Evolutionary conservation across 2,797 vertebrate species (phyloP).

Genomic region (Coregonus sp.): DNA sequence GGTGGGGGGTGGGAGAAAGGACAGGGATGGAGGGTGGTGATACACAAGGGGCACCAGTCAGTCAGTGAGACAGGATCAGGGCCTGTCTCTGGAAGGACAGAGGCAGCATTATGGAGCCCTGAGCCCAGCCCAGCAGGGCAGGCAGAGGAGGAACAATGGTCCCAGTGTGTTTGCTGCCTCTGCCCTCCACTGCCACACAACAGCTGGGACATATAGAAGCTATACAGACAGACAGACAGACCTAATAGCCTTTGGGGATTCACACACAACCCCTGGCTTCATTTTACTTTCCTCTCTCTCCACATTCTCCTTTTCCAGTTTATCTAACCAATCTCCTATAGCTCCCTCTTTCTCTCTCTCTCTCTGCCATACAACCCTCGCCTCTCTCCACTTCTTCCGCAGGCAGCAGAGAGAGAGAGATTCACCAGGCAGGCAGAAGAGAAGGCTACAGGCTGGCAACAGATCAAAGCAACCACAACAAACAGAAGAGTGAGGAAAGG

Average conservation of each 20-base stretch:
- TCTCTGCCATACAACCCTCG: not conserved
- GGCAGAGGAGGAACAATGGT: conserved; percentile 74
- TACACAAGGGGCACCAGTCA: conserved; percentile 65
- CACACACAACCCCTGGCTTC: conserved; percentile 25
- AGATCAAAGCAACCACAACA: conserved; percentile 69
- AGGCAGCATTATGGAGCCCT: conserved; percentile 72
- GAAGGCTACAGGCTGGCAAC: conserved; percentile 61
- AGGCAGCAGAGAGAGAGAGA: conserved; percentile 45
- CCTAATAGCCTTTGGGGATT: conserved; percentile 8
- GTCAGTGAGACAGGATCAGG: conserved; percentile 52
- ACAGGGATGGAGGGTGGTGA: conserved; percentile 17
- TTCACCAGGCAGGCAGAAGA: conserved; percentile 53
- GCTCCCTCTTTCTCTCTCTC: not conserved
- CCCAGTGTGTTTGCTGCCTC: conserved; percentile 70
- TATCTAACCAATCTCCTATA: not conserved
- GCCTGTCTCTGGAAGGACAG: conserved; percentile 70
- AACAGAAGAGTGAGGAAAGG: conserved; percentile 55
- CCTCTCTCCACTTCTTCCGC: conserved; percentile 28
- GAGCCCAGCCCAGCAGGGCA: conserved; percentile 33
- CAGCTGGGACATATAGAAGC: conserved; percentile 73
- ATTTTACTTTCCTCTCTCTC: conserved; percentile 29
- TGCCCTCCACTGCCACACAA: conserved; percentile 61
- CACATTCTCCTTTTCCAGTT: not conserved
- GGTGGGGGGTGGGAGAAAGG: conserved; percentile 17
- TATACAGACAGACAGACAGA: conserved; percentile 51